Evolutionary conservation across 2,888 invertebrate species (phyloP), one percentile per base, ranked within the genome.

Genomic region (Euclidia mi): DNA sequence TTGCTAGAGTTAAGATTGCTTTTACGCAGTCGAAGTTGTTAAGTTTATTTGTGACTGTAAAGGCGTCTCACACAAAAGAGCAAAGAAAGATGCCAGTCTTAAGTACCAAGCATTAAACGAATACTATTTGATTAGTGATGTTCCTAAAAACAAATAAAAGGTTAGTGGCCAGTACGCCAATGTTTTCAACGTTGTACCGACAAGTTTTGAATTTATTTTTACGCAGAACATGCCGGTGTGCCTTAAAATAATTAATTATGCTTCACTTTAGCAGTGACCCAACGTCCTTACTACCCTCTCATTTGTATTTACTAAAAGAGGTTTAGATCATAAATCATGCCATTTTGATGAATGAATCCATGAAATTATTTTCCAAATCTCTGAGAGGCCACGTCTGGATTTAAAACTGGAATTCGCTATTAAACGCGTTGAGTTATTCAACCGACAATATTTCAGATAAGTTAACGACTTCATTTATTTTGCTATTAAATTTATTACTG

Each of bases 261-360:
- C 84, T 90, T 85, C 90, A 90, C 90, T 92, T 92, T 92, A 92
- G 92, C 92, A 90, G 87, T 91, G 91, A 91, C 91, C 92, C 92
- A 92, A 90, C 87, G 85, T 88, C 88, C 90, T 88, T 87, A 88
- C 88, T 87, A 83, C 87, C 82, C 90, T 80, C 89, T 92, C 92
- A 92, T 92, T 92, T 92, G 92, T 92, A 92, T 92, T 92, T 92
- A 89, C 88, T 84, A 89, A 92, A 91, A 91, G 91, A 91, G 91
- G 90, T 92, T 83, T 79, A 80, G 84, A 83, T 81, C 89, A 90
- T 92, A 91, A 92, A 92, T 92, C 92, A 92, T 90, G 83, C 79
- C 81, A 76, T 87, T 88, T 91, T 92, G 91, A 92, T 92, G 88
- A 92, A 92, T 92, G 87, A 88, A 84, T 83, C 84, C 84, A 88